These are phyloP conservation scores for Scolopax bukidnonensis DNA, from an alignment of 2,797 vertebrate species.

Conservation along the genomic window DNA sequence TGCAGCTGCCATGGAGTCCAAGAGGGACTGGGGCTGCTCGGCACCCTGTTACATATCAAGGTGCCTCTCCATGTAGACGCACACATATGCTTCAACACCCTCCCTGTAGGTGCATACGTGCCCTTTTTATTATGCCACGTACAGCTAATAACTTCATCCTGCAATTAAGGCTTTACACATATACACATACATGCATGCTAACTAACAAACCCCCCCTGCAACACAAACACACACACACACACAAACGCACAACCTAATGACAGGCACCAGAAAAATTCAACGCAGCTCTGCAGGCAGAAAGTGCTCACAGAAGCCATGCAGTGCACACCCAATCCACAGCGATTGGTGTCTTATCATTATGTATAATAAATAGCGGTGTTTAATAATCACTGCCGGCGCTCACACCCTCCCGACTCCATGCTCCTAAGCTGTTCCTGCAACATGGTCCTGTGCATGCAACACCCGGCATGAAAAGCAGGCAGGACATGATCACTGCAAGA, in stretches of 20 bases:
- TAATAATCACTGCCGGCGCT: neutral
- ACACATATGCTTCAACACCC: neutral
- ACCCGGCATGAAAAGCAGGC: constrained; percentile 24
- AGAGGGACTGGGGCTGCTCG: neutral
- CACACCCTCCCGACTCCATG: neutral
- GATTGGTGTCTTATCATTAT: neutral
- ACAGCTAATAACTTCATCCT: neutral
- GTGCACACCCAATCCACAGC: constrained; percentile 33
- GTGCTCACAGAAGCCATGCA: constrained; percentile 35
- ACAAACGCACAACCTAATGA: neutral
- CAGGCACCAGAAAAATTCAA: constrained; percentile 25
- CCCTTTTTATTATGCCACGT: neutral
- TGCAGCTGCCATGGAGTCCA: constrained; percentile 48
- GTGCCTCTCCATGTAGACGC: neutral
- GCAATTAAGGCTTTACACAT: neutral
- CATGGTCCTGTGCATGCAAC: constrained; percentile 18
- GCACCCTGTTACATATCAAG: neutral
- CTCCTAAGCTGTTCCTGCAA: neutral
- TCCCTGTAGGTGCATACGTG: neutral
- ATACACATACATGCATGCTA: neutral
- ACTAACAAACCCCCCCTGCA: neutral
- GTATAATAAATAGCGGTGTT: constrained; percentile 28
- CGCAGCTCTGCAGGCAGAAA: constrained; percentile 17
- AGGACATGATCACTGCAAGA: constrained; percentile 44
- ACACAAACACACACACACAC: neutral